Conservation (phyloP, 2,113 vertebrate species). For the Bostrychus sinensis region DNA sequence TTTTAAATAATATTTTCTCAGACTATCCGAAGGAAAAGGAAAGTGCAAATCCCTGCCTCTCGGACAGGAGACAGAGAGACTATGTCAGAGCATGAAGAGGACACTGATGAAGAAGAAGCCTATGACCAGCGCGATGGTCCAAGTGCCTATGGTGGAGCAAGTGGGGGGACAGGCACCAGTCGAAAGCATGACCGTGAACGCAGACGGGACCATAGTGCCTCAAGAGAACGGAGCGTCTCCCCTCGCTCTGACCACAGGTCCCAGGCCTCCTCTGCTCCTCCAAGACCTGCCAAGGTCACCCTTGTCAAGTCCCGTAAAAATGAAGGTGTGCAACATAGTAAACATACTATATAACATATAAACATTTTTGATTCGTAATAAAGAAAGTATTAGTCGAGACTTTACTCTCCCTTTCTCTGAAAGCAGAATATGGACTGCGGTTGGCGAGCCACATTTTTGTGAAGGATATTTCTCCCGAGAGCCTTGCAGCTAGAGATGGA, state of each 20-base stretch:
- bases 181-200: conserved; percentile 71
- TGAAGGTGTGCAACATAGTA: conserved; percentile 85
- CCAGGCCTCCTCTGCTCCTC: conserved; percentile 85
- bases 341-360: too few relatives aligned
- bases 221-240: conserved; percentile 90
- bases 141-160: conserved; percentile 66
- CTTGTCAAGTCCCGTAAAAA: conserved; percentile 96
- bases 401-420: conserved; percentile 20
- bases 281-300: conserved; percentile 93
- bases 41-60: conserved; percentile 91
- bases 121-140: conserved; percentile 76
- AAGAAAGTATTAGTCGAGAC: too few relatives aligned
- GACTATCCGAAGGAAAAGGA: conserved; percentile 97
- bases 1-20: conserved; percentile 50
- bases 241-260: conserved; percentile 91
- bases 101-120: conserved; percentile 86
- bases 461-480: conserved; percentile 98
- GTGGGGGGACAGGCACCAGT: conserved; percentile 78
- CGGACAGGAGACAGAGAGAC: conserved; percentile 88
- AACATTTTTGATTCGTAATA: too few relatives aligned
- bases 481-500: conserved; percentile 95
- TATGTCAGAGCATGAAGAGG: conserved; percentile 90
- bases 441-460: conserved; percentile 99
- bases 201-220: conserved; percentile 87
- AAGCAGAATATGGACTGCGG: conserved; percentile 93